These are phyloP conservation scores for Pachyramphus minor DNA, from an alignment of 2,113 vertebrate species.

Conservation along the genomic window DNA sequence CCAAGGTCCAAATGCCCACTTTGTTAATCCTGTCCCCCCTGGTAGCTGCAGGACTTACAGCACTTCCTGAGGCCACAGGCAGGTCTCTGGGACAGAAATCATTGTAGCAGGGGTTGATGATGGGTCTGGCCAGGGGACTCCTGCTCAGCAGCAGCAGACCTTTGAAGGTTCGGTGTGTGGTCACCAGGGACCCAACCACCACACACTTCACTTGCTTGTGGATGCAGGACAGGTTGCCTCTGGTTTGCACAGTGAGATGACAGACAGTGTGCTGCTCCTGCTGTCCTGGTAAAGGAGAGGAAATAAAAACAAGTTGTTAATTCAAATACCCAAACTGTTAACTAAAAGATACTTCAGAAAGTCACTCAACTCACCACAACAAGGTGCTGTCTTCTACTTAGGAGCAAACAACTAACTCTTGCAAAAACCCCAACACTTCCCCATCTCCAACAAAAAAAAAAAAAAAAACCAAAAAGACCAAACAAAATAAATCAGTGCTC, in stretches of 20 bases:
- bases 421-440: background rate
- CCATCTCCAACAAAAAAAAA: background rate
- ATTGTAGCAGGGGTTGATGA: constrained; percentile 70
- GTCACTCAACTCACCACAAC: background rate
- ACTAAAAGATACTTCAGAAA: background rate
- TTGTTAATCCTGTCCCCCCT: background rate
- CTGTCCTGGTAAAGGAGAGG: constrained; percentile 46
- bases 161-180: constrained; percentile 72
- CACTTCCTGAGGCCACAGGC: constrained; percentile 15
- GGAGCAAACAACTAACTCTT: background rate
- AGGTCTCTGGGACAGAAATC: constrained; percentile 71
- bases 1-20: background rate
- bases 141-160: constrained; percentile 73
- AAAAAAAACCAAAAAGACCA: background rate
- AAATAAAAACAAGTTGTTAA: background rate
- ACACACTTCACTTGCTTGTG: constrained; percentile 71
- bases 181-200: constrained; percentile 79
- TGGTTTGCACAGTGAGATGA: constrained; percentile 75
- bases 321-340: background rate
- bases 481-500: background rate
- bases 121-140: constrained; percentile 67
- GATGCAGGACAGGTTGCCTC: constrained; percentile 68
- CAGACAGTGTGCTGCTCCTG: constrained; percentile 60
- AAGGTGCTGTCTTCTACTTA: background rate
- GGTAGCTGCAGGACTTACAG: constrained; percentile 58